These are phyloP conservation scores for Pelodytes ibericus DNA, from an alignment of 2,797 vertebrate genomes.

Conservation along the genomic window DNA sequence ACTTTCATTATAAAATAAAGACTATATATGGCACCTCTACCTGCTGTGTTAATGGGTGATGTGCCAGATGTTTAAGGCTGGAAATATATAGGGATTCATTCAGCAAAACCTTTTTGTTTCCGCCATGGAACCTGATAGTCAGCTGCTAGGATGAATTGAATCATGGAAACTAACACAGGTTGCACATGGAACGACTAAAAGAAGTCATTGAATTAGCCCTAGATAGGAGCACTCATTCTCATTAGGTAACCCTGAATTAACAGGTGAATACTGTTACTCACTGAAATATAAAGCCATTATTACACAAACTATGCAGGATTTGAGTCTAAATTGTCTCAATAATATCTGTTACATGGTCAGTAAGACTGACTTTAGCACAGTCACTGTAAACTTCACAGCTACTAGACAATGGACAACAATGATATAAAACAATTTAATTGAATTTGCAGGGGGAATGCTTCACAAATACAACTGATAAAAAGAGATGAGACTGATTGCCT, in stretches of 20 bases:
- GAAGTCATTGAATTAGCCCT: slow-evolving; percentile 8
- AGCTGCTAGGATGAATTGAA: not conserved
- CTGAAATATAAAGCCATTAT: slow-evolving; percentile 21
- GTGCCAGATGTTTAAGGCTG: not conserved
- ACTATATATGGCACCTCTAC: too few species aligned
- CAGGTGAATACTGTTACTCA: not conserved
- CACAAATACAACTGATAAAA: too few species aligned
- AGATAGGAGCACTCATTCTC: not conserved
- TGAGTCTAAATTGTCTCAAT: not conserved
- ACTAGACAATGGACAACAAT: too few species aligned
- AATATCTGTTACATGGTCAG: slow-evolving; percentile 16
- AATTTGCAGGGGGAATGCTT: too few species aligned
- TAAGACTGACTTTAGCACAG: too few species aligned
- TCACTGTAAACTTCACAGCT: too few species aligned
- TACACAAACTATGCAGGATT: not conserved
- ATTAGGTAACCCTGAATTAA: not conserved
- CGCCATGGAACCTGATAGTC: not conserved
- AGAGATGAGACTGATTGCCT: too few species aligned
- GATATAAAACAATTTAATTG: too few species aligned
- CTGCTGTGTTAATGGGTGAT: too few species aligned
- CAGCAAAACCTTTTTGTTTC: not conserved
- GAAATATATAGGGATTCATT: not conserved
- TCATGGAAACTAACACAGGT: slow-evolving; percentile 6
- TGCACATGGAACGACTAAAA: slow-evolving; percentile 1
- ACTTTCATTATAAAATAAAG: too few species aligned